These are phyloP conservation scores for Ptychoptera contaminata DNA, from an alignment of 2,888 invertebrate genomes.

Conservation along the genomic window DNA sequence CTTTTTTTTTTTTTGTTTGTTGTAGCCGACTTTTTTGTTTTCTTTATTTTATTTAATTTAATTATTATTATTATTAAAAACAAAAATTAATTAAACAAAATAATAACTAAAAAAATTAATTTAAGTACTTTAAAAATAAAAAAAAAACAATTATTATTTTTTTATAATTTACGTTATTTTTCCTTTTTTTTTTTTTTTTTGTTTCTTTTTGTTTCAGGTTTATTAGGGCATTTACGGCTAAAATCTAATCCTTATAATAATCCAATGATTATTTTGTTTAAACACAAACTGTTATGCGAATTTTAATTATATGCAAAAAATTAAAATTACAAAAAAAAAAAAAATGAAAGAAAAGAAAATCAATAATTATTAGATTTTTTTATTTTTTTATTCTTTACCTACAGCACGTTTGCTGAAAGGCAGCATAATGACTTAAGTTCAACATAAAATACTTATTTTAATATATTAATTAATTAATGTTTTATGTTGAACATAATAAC, in stretches of 20 bases:
- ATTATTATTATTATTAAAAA: too few species aligned
- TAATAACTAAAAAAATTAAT: too few species aligned
- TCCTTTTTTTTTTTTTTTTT: conserved; percentile 12
- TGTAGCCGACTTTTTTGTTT: neutral
- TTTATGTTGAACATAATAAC: too few species aligned
- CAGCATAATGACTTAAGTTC: too few species aligned
- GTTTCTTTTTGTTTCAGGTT: conserved; percentile 17
- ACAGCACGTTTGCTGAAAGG: too few species aligned
- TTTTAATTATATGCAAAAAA: conserved; percentile 1
- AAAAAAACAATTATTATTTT: neutral
- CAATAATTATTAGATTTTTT: neutral
- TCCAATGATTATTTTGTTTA: too few species aligned
- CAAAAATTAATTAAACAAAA: too few species aligned
- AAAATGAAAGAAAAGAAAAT: neutral
- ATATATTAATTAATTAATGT: too few species aligned
- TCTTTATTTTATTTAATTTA: conserved; percentile 4
- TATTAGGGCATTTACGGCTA: conserved; percentile 17
- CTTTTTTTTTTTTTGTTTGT: too few species aligned
- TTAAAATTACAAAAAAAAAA: conserved; percentile 4
- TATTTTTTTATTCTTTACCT: neutral
- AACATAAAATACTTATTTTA: too few species aligned
- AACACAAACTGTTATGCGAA: neutral
- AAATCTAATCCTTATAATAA: conserved; percentile 13
- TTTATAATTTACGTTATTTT: conserved; percentile 5
- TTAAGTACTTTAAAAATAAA: neutral